Evolutionary conservation across 2,113 vertebrate species (phyloP), one percentile per base, ranked within the genome.

Genomic region (Antechinus stuartii): DNA sequence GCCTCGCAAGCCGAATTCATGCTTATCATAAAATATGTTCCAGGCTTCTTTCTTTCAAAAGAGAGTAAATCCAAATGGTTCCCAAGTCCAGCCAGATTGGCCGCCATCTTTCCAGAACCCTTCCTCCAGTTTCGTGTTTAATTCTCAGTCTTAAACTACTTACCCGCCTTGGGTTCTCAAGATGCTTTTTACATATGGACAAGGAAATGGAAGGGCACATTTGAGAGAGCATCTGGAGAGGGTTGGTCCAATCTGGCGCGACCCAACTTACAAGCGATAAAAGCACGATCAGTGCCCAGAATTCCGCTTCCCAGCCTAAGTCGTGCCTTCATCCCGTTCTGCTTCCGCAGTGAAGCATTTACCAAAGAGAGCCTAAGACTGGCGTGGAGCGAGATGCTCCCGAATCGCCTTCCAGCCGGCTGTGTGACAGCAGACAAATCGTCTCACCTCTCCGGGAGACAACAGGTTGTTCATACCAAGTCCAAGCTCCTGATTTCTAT

Each of bases 341-440:
- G 96, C 96, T 97, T 97, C 96, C 97, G 92, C 90, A 76, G 26
- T 35, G 92, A 96, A 54, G 94, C 96, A 97, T 98, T 97, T 98
- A 97, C 94, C 94, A 93, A 97, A 98, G 47, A 97, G 95, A 97
- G 97, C 96, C 97, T 92, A 42, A 84, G 42, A 84, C 19, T 23
- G 42, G n/a, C 61, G 7, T 5, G 19, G 14, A 76, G 27, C 27
- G 30, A 30, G 61, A n/a, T 19, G 16, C 19, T 76, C 61, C 19
- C 8, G 35, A 42, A 84, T 42, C 23, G 6, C n/a, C 16, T 84
- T 84, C n/a, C 68, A 42, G 19, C n/a, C 23, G 8, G 16, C 19
- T 42, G 11, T 42, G 4, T 42, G 68, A 42, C n/a, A 14, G 22
- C 22, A 8, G 68, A 10, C 19, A 84, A n/a, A 42, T 84, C 42